A percentile compares a stretch with the other conserved stretches of the same genome.
Evolutionary conservation across 2,888 invertebrate species (phyloP).

Genomic region (Lathronympha strigana): DNA sequence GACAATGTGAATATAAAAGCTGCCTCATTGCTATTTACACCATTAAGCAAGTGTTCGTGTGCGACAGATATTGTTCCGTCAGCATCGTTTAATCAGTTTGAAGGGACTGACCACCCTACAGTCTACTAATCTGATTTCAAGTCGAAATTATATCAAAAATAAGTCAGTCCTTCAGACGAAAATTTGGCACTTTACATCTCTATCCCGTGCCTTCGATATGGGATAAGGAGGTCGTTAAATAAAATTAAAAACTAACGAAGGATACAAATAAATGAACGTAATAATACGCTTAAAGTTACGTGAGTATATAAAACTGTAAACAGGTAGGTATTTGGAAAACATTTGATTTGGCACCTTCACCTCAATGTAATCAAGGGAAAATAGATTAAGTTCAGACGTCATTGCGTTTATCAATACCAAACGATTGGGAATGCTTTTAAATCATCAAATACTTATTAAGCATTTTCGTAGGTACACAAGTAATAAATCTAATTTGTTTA

Average conservation of each 20-base stretch:
- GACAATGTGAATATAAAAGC: slow-evolving; percentile 12
- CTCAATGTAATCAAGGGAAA: slow-evolving; percentile 20
- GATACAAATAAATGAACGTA: slow-evolving; percentile 42
- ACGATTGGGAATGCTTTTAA: neutral
- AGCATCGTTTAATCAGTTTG: slow-evolving; percentile 29
- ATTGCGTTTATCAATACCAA: slow-evolving; percentile 32
- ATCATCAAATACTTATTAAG: neutral
- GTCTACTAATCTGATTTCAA: slow-evolving; percentile 23
- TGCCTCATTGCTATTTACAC: slow-evolving; percentile 16
- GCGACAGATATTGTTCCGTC: slow-evolving; percentile 38
- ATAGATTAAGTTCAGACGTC: neutral
- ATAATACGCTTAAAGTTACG: slow-evolving; percentile 17
- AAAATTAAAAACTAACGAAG: slow-evolving; percentile 48
- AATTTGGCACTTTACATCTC: slow-evolving; percentile 69
- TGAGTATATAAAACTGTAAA: slow-evolving; percentile 26
- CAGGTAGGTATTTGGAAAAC: slow-evolving; percentile 17
- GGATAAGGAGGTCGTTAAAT: slow-evolving; percentile 68
- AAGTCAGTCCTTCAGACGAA: slow-evolving; percentile 44
- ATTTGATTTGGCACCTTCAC: slow-evolving; percentile 42
- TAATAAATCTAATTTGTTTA: too few species aligned
- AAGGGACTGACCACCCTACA: slow-evolving; percentile 36
- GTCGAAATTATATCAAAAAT: slow-evolving; percentile 34
- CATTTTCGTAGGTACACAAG: neutral
- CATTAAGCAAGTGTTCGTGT: slow-evolving; percentile 33
- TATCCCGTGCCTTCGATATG: slow-evolving; percentile 64